Evolutionary conservation across 2,888 invertebrate species (phyloP).

Genomic region (Eucera pruinosa): DNA sequence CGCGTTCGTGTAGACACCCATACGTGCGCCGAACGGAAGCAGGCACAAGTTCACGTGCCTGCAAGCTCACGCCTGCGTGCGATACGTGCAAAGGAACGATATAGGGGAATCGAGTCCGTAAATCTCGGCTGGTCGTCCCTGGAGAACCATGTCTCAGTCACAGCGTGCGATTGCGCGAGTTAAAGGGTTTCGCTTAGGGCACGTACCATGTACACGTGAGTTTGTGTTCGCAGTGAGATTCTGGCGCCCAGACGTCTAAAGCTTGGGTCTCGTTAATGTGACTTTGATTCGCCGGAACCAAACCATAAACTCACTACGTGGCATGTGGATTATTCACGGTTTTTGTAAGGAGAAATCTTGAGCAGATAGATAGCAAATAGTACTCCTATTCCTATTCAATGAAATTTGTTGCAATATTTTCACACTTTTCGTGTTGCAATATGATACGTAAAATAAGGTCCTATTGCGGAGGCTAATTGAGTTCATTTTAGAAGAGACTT

Average conservation of each 20-base stretch:
- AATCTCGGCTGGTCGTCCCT: constrained; percentile 79
- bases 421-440: too few species aligned
- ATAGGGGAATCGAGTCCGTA: constrained; percentile 74
- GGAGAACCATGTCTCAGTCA: constrained; percentile 83
- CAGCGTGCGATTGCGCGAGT: constrained; percentile 80
- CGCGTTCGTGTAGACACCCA: neutral
- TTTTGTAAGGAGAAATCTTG: too few species aligned
- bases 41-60: constrained; percentile 17
- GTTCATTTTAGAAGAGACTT: too few species aligned
- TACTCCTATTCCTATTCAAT: too few species aligned
- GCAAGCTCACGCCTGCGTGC: constrained; percentile 36
- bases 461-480: too few species aligned
- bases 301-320: constrained; percentile 44
- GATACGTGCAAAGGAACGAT: constrained; percentile 57
- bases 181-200: constrained; percentile 72
- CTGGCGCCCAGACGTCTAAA: constrained; percentile 42
- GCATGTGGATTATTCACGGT: neutral
- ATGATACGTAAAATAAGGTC: too few species aligned
- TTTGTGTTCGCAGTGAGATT: constrained; percentile 22
- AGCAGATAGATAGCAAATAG: too few species aligned
- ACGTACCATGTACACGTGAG: constrained; percentile 29
- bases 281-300: constrained; percentile 80
- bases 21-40: neutral
- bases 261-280: constrained; percentile 76
- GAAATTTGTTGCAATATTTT: too few species aligned